phyloP scores from a whole-genome alignment of 2,797 vertebrate genomes.

The Tachyglossus aculeatus region DNA sequence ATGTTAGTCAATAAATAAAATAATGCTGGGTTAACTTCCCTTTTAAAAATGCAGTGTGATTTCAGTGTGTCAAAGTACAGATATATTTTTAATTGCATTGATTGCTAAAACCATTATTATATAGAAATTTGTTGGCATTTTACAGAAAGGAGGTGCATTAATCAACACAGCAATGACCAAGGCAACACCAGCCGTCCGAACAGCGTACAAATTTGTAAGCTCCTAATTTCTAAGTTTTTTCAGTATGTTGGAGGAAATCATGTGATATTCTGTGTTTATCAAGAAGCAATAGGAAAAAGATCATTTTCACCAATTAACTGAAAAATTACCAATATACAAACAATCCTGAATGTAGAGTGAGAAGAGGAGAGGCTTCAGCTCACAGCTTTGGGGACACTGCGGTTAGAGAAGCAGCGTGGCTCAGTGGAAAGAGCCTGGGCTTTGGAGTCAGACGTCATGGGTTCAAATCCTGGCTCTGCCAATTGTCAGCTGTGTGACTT shows the following conservation, averaged over 20 bases:
- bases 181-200: constrained; percentile 83
- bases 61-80: neutral
- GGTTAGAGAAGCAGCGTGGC: no score
- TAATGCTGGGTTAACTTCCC: neutral
- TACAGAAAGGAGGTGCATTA: constrained; percentile 87
- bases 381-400: no score
- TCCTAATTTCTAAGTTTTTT: no score
- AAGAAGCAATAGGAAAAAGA: neutral
- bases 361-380: no score
- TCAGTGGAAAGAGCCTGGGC: no score
- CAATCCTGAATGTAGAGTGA: no score
- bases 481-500: no score
- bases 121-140: constrained; percentile 24
- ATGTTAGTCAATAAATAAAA: neutral
- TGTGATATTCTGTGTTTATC: neutral
- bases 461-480: no score
- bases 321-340: no score
- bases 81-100: neutral
- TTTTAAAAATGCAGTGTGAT: neutral
- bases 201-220: constrained; percentile 82
- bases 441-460: no score
- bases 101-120: neutral
- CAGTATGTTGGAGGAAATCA: fast-evolving
- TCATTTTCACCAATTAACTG: neutral
- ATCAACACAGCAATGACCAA: constrained; percentile 92